Evolutionary conservation across 2,113 vertebrate genomes (phyloP).

Genomic region (Prunella himalayana): DNA sequence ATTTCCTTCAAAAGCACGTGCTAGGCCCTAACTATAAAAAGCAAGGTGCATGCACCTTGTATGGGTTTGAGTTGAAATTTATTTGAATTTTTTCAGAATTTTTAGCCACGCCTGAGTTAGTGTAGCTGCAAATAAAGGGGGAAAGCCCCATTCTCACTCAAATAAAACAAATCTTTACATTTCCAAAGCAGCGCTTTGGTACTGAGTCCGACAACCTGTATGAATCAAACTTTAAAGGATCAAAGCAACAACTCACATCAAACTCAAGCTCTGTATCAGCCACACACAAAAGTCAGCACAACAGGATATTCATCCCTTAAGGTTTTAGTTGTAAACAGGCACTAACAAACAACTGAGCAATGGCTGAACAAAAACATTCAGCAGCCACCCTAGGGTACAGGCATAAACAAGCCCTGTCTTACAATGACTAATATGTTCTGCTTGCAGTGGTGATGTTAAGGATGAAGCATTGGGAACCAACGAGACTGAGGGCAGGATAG

Average conservation of each 20-base stretch:
- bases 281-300: neutral
- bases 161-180: neutral
- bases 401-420: neutral
- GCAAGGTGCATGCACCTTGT: neutral
- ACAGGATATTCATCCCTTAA: neutral
- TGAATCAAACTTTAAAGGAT: neutral
- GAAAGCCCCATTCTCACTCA: neutral
- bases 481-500: neutral
- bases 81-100: neutral
- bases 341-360: constrained; percentile 26
- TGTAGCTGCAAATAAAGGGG: neutral
- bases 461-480: neutral
- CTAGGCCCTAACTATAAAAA: neutral
- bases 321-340: neutral
- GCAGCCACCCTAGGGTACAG: neutral
- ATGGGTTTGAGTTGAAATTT: neutral
- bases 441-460: neutral
- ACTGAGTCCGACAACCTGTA: neutral
- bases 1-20: neutral
- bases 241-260: neutral
- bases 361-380: constrained; percentile 4
- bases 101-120: neutral
- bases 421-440: neutral
- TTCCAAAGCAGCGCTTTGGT: neutral
- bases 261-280: neutral